phyloP scores from a whole-genome alignment of 1,140 invertebrate species.

The Drosophila littoralis region DNA sequence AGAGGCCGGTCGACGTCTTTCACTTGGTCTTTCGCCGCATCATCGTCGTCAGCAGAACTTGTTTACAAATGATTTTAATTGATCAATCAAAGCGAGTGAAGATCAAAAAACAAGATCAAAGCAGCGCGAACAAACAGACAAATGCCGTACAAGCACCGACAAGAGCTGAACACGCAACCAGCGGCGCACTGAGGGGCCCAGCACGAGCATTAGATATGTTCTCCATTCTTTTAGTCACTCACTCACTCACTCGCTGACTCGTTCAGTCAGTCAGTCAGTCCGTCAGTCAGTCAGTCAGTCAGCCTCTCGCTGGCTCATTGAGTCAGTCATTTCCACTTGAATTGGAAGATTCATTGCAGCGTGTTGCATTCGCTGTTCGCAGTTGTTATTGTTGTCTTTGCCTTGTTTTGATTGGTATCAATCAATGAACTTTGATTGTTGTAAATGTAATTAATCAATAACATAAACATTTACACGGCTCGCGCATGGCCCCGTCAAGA shows the following conservation, averaged over 20 bases:
- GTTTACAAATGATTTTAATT: constrained; percentile 83
- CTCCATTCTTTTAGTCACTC: constrained; percentile 54
- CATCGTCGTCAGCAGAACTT: constrained; percentile 58
- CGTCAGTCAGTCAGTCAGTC: constrained; percentile 26
- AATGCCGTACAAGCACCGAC: constrained; percentile 73
- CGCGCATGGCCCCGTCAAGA: constrained; percentile 7
- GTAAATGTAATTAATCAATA: constrained; percentile 83
- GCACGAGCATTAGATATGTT: constrained; percentile 66
- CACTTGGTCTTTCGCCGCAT: constrained; percentile 40
- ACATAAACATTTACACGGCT: constrained; percentile 75
- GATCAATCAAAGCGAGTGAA: constrained; percentile 82
- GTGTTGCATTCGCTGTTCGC: constrained; percentile 33
- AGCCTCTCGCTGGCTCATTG: constrained; percentile 31
- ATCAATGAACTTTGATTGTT: constrained; percentile 80
- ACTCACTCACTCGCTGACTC: constrained; percentile 28
- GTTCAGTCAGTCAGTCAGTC: not conserved
- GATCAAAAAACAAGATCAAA: constrained; percentile 82
- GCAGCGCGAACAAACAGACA: constrained; percentile 74
- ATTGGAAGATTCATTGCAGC: constrained; percentile 64
- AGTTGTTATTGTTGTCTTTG: constrained; percentile 33
- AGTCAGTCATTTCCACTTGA: constrained; percentile 48
- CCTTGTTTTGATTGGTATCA: constrained; percentile 77
- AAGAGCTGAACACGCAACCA: constrained; percentile 65
- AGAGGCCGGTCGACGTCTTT: not conserved
- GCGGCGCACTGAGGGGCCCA: constrained; percentile 27